Base-by-base conservation (phyloP, 2,888 invertebrate genomes). In the Melinaea menophilus region DNA sequence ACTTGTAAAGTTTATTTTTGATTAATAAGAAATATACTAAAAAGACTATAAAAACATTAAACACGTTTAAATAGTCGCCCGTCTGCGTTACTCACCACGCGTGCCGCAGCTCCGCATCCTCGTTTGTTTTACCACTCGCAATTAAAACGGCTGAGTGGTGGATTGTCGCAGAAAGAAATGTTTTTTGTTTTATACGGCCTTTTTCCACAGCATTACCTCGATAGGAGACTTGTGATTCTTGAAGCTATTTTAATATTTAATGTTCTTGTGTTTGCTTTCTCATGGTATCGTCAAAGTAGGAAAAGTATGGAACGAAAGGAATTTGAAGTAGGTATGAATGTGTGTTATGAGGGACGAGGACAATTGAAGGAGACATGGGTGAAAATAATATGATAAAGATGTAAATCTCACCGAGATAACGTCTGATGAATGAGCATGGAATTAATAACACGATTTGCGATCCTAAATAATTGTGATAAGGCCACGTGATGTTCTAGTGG, bases 91-190 rank as follows among this genome's bases (percentile, higher is more conserved):
- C 62, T 75, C 75, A 75, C 74, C 74, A 72, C 72, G 72, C 71
- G 73, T 72, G 69, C 72, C 73, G 73, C 72, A 72, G 74, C 75
- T 74, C 79, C 70, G 62, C 67, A 64, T 64, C 81, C 85, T 82
- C 85, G 85, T 86, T 87, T 88, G 88, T 88, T 86, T 86, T 84
- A 85, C 83, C 80, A 80, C 84, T 88, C 80, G 88, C 89, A 90
- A 89, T 90, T 90, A 90, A 88, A 80, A 80, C 81, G 85, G 81
- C 85, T 86, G 89, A 89, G 88, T 88, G 88, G 80, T 80, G 85
- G 85, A 88, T 88, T 90, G 88, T 89, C 87, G 80, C 75, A 72
- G 73, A 69, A 79, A 80, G 78, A 80, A 80, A 79, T 77, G 72
- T 72, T 67, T 66, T 72, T 75, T 67, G 58, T 62, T 55, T 31